A percentile compares a stretch with the other conserved stretches of the same genome.
Evolutionary conservation across 2,797 vertebrate species (phyloP).

Genomic region (Xenops minutus): DNA sequence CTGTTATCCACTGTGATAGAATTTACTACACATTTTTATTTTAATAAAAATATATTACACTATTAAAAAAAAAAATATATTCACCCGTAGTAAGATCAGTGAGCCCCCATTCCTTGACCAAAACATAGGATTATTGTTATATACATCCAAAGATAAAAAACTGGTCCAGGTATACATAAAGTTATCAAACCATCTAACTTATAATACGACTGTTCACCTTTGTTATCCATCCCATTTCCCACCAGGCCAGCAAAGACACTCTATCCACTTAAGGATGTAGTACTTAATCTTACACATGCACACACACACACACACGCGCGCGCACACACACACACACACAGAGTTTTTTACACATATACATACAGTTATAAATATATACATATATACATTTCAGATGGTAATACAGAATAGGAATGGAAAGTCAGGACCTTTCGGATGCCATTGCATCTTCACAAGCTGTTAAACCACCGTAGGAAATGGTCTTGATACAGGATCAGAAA

Average conservation of each 20-base stretch:
- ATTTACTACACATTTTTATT: neutral
- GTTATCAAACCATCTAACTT: neutral
- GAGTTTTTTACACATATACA: too few relatives aligned
- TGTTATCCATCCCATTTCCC: neutral
- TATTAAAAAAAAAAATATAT: neutral
- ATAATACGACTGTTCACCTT: rapidly evolving
- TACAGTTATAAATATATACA: neutral
- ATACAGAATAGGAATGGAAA: neutral
- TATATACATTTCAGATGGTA: neutral
- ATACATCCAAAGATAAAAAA: neutral
- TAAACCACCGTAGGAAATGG: neutral
- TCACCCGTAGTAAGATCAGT: neutral
- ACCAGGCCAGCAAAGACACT: neutral
- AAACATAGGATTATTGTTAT: neutral
- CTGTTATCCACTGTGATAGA: neutral
- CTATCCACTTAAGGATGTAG: neutral
- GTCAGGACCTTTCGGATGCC: neutral
- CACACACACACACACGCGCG: too few relatives aligned
- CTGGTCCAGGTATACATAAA: neutral
- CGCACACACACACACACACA: too few relatives aligned
- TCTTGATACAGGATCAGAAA: neutral
- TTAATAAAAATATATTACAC: neutral
- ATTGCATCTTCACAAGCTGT: neutral
- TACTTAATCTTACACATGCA: neutral
- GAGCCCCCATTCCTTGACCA: neutral